Conservation (phyloP, 2,888 invertebrate genomes). For the Ophion ellenae region DNA sequence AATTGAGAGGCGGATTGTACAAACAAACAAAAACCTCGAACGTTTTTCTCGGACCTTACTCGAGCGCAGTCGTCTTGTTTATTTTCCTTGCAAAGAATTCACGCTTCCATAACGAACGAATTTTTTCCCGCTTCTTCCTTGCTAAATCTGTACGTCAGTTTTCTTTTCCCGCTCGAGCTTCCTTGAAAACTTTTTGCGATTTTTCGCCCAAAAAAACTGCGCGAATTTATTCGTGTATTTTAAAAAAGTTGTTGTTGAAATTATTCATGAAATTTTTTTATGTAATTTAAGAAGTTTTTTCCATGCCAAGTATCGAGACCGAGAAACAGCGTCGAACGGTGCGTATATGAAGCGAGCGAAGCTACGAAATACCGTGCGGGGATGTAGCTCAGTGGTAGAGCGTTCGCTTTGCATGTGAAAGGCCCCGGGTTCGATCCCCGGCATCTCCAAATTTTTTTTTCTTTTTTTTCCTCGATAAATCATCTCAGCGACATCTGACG, state of each 20-base stretch:
- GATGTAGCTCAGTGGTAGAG: constrained; percentile 99
- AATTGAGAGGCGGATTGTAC: not conserved
- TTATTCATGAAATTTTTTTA: too few relatives aligned
- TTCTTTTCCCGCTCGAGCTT: too few relatives aligned
- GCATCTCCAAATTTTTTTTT: constrained; percentile 88
- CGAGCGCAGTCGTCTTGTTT: not conserved
- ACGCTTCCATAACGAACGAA: constrained; percentile 1
- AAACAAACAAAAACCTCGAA: not conserved
- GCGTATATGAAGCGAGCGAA: too few relatives aligned
- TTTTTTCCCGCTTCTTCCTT: not conserved
- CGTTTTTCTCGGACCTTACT: not conserved
- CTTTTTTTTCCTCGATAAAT: constrained; percentile 4
- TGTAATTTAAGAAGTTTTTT: constrained; percentile 82
- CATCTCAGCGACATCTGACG: not conserved
- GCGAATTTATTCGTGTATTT: too few relatives aligned
- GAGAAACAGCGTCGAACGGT: too few relatives aligned
- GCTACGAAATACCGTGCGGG: constrained; percentile 76
- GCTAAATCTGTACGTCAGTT: too few relatives aligned
- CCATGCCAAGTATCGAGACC: constrained; percentile 89
- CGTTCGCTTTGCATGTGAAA: constrained; percentile 99
- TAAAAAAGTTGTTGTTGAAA: too few relatives aligned
- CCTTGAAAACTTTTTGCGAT: too few relatives aligned
- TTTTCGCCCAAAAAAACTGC: too few relatives aligned
- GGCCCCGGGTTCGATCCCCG: constrained; percentile 99
- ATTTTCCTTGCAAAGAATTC: not conserved